Percentiles rank a stretch among this genome's conserved stretches.
phyloP scores from a whole-genome alignment of 2,113 vertebrate genomes.

The Onychostoma macrolepis region DNA sequence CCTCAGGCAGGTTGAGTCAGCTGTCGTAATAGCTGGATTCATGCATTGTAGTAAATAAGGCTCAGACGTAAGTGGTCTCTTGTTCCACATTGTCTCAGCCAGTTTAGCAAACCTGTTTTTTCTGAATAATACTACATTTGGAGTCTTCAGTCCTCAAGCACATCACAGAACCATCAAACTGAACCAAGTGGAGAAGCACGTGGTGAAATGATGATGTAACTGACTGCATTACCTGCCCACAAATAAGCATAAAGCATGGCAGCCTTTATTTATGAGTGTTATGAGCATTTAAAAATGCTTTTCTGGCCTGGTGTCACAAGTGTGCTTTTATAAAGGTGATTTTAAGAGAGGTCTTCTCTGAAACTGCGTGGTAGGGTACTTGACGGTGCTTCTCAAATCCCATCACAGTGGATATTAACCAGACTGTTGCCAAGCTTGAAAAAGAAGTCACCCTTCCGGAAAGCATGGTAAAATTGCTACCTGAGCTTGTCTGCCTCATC shows the following conservation, averaged over 20 bases:
- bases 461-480: slow-evolving; percentile 21
- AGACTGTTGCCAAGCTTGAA: not conserved
- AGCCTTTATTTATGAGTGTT: not conserved
- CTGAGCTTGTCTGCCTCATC: not conserved
- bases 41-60: slow-evolving; percentile 71
- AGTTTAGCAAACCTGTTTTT: slow-evolving; percentile 47
- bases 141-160: slow-evolving; percentile 2
- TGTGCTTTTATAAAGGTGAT: not conserved
- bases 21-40: slow-evolving; percentile 68
- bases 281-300: not conserved
- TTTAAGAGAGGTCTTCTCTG: not conserved
- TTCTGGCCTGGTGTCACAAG: not conserved
- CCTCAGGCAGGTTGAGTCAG: slow-evolving; percentile 62
- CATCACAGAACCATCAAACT: slow-evolving; percentile 12
- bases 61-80: slow-evolving; percentile 64
- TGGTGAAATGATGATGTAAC: not conserved
- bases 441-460: not conserved
- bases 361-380: not conserved
- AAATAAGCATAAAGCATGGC: not conserved
- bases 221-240: not conserved
- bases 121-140: not conserved
- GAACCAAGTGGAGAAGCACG: not conserved
- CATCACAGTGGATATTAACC: not conserved
- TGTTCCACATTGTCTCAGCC: slow-evolving; percentile 34
- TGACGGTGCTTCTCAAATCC: not conserved